phyloP scores from a whole-genome alignment of 2,888 invertebrate species.

The Nymphalis urticae region DNA sequence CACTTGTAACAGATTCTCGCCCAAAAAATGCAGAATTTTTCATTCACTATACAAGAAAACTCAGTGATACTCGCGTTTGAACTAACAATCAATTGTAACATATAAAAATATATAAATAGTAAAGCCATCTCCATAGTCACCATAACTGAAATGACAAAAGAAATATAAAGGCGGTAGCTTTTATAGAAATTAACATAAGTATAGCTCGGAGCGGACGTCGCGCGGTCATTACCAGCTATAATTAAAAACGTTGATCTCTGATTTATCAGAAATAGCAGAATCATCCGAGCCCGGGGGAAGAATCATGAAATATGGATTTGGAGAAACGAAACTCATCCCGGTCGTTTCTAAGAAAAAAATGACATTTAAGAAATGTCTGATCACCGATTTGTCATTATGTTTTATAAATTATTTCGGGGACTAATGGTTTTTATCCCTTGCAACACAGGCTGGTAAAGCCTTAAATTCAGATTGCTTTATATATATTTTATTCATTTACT shows the following conservation, averaged over 20 bases:
- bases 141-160: slow-evolving; percentile 52
- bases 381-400: background rate
- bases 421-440: no score
- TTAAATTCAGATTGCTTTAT: no score
- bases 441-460: no score
- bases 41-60: no score
- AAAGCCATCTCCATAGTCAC: slow-evolving; percentile 49
- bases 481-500: no score
- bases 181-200: slow-evolving; percentile 72
- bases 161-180: slow-evolving; percentile 67
- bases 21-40: no score
- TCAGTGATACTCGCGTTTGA: no score
- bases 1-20: no score
- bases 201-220: slow-evolving; percentile 42
- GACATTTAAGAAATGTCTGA: background rate
- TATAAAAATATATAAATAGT: slow-evolving; percentile 4
- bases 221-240: slow-evolving; percentile 44
- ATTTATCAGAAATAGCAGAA: slow-evolving; percentile 43
- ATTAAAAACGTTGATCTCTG: slow-evolving; percentile 46
- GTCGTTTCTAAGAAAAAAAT: slow-evolving; percentile 1
- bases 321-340: slow-evolving; percentile 39
- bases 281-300: slow-evolving; percentile 41
- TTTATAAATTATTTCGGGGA: background rate
- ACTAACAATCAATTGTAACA: background rate
- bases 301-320: slow-evolving; percentile 65